These are phyloP conservation scores for Lamprotornis superbus DNA, from an alignment of 2,113 vertebrate species.

Conservation along the genomic window DNA sequence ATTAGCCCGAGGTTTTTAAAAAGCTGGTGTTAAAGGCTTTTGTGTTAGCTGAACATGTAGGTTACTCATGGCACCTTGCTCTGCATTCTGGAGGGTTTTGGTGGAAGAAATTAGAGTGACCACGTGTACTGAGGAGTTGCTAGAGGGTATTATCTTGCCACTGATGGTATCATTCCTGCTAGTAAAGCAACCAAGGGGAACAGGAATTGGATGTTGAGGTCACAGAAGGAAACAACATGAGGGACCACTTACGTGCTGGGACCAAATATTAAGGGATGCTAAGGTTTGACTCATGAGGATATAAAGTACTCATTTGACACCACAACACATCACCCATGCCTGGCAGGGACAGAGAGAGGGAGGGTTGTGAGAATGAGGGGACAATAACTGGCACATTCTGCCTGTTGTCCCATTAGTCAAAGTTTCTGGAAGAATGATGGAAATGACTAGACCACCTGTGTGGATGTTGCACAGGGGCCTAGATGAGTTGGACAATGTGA, in stretches of 20 bases:
- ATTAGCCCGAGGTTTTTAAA: slow-evolving; percentile 31
- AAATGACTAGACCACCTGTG: not conserved
- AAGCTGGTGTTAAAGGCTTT: slow-evolving; percentile 10
- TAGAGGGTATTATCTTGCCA: slow-evolving; percentile 19
- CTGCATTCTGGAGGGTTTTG: not conserved
- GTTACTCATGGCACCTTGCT: not conserved
- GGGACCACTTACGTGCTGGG: slow-evolving; percentile 36
- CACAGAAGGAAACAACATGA: slow-evolving; percentile 36
- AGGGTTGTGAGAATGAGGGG: not conserved
- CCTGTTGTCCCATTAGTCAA: not conserved
- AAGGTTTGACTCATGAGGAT: slow-evolving; percentile 17
- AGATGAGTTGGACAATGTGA: not conserved
- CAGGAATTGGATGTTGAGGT: slow-evolving; percentile 53
- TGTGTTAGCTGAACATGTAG: not conserved
- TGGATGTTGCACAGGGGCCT: not conserved
- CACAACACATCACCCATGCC: not conserved
- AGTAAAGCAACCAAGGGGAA: slow-evolving; percentile 37
- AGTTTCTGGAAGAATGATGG: not conserved
- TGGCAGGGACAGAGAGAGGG: not conserved
- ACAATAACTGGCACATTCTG: not conserved
- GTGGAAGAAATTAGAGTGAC: not conserved
- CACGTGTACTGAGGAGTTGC: not conserved
- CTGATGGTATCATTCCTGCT: slow-evolving; percentile 30
- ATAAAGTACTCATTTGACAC: slow-evolving; percentile 36
- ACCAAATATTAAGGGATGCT: slow-evolving; percentile 53